phyloP scores from a whole-genome alignment of 2,113 vertebrate species.

The Anolis sagrei region DNA sequence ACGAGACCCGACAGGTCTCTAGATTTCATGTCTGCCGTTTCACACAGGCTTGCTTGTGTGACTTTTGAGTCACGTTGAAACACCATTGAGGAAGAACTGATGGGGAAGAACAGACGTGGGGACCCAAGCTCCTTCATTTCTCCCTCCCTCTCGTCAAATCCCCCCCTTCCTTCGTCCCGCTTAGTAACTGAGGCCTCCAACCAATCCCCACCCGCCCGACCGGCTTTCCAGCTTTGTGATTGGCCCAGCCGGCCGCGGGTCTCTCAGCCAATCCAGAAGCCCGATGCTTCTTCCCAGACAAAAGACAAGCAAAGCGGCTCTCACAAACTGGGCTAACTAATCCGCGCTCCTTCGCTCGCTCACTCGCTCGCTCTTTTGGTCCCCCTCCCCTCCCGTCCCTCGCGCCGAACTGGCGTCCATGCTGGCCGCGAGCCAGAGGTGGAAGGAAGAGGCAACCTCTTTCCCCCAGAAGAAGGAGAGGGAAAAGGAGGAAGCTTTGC shows the following conservation, averaged over 20 bases:
- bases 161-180: constrained; percentile 75
- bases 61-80: background rate
- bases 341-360: background rate
- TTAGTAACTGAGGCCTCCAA: constrained; percentile 75
- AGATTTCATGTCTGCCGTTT: background rate
- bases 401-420: constrained; percentile 53
- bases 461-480: background rate
- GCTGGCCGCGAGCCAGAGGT: constrained; percentile 44
- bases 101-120: background rate
- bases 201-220: constrained; percentile 70
- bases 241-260: constrained; percentile 47
- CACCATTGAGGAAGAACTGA: background rate
- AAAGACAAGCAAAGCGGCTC: constrained; percentile 63
- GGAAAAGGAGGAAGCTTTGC: background rate
- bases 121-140: background rate
- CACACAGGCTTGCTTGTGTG: background rate
- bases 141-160: constrained; percentile 35
- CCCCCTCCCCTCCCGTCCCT: background rate
- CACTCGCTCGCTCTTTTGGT: no score
- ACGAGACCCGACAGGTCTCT: background rate
- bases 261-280: constrained; percentile 54
- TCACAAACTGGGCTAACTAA: constrained; percentile 65
- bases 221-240: constrained; percentile 52
- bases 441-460: constrained; percentile 37
- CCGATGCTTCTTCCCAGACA: constrained; percentile 64